Evolutionary conservation across 2,888 invertebrate species (phyloP), one percentile per base, ranked within the genome.

Genomic region (Psococerastis gibbosa): DNA sequence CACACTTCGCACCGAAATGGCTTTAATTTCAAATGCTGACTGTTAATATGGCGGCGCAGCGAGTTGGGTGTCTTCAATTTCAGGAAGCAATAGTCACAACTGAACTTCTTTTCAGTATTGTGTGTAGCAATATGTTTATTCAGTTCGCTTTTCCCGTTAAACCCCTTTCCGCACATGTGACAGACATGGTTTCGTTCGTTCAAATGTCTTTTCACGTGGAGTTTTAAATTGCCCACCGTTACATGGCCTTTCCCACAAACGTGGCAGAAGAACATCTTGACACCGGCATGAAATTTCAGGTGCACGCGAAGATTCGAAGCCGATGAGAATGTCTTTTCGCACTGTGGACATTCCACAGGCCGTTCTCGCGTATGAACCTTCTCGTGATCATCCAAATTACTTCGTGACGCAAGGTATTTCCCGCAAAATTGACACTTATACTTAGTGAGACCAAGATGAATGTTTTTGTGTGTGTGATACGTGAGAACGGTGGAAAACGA

Each of bases 1-100:
- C 78, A 79, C 52, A 75, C 70, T 0, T 73, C 71, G 53, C 78
- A 79, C 27, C 73, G 67, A 53, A 75, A 78, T 0, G 78, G 78
- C 48, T 77, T 73, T 50, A 77, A 76, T 52, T 72, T 72, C 46
- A 74, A 71, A 57, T 79, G 78, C 1, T 71, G 67, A 51, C 70
- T 69, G 54, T 73, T 76, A 41, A 75, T 68, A 53, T 79, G 78
- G 8, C 72, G 68, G 17, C 78, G 62, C 1, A 63, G 44, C 8
- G 53, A 51, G 32, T 57, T 58, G 1, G 62, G 56, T 11, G 53
- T 57, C 1, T 47, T 45, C 42, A 57, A 49, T 2, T 53, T 52
- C 17, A 56, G 63, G 49, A 66, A 67, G 54, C 75, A 75, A 48
- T 68, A 65, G 34, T 64, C 56, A 60, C 75, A 75, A 52, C 65